A percentile compares a stretch with the other conserved stretches of the same genome.
phyloP scores from a whole-genome alignment of 92 coral and sea anemone genomes.

The Parazoanthus darwini region DNA sequence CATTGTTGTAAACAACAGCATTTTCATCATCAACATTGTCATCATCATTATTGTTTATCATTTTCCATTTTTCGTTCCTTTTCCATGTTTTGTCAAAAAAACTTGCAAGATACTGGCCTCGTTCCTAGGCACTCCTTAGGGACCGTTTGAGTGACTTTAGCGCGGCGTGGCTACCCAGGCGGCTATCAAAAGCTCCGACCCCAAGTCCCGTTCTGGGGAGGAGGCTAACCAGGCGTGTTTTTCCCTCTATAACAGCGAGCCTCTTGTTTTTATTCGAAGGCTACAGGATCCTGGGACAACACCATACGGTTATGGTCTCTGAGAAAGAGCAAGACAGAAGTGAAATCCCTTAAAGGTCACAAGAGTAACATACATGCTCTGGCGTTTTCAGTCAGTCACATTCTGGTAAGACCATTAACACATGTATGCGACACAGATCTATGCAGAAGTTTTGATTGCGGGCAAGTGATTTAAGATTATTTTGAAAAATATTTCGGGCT shows the following conservation, averaged over 20 bases:
- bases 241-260: no score
- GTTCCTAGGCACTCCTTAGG: no score
- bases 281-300: slow-evolving; percentile 98
- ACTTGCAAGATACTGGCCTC: neutral
- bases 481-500: no score
- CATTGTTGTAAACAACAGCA: neutral
- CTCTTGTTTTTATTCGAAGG: slow-evolving; percentile 50
- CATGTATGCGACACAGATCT: no score
- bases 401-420: slow-evolving; percentile 64
- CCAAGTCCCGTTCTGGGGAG: neutral
- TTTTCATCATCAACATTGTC: neutral
- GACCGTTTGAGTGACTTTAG: no score
- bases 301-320: slow-evolving; percentile 87
- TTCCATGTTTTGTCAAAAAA: neutral
- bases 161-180: no score
- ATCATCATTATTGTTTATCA: neutral
- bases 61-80: neutral
- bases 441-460: no score
- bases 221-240: neutral
- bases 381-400: slow-evolving; percentile 64
- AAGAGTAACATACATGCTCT: slow-evolving; percentile 90
- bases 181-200: no score
- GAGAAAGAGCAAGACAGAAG: slow-evolving; percentile 51
- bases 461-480: neutral
- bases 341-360: slow-evolving; percentile 78